Evolutionary conservation across 2,113 vertebrate species (phyloP).

Genomic region (Mustelus asterias): DNA sequence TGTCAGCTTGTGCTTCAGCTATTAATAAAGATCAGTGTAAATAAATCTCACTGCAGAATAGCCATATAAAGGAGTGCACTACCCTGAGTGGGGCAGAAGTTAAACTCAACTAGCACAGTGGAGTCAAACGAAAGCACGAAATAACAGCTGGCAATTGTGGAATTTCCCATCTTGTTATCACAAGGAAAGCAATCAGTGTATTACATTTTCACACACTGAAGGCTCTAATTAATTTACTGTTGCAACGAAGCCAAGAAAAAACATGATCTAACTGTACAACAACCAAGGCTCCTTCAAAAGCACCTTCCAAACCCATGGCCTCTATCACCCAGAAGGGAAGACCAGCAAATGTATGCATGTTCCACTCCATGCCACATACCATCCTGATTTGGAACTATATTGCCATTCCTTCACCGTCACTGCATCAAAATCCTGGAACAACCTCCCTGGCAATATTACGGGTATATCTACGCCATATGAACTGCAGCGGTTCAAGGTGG

Average conservation of each 20-base stretch:
- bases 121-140: background rate
- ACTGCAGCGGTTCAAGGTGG: too few relatives aligned
- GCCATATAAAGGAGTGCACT: background rate
- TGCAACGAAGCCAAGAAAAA: background rate
- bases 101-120: conserved; percentile 2
- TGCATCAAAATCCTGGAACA: too few relatives aligned
- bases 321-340: too few relatives aligned
- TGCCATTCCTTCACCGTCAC: too few relatives aligned
- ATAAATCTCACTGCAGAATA: background rate
- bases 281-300: too few relatives aligned
- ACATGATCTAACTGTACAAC: background rate
- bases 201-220: background rate
- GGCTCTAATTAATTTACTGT: background rate
- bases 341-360: too few relatives aligned
- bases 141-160: background rate
- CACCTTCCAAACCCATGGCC: too few relatives aligned
- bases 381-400: too few relatives aligned
- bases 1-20: background rate
- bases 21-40: background rate
- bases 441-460: too few relatives aligned
- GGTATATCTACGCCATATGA: too few relatives aligned
- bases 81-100: background rate
- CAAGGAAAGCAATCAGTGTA: background rate
- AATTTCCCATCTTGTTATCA: background rate
- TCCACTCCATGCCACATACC: too few relatives aligned